A percentile compares a stretch with the other conserved stretches of the same genome.
Conservation (phyloP, 1,140 invertebrate genomes). For the Camponotus pennsylvanicus region DNA sequence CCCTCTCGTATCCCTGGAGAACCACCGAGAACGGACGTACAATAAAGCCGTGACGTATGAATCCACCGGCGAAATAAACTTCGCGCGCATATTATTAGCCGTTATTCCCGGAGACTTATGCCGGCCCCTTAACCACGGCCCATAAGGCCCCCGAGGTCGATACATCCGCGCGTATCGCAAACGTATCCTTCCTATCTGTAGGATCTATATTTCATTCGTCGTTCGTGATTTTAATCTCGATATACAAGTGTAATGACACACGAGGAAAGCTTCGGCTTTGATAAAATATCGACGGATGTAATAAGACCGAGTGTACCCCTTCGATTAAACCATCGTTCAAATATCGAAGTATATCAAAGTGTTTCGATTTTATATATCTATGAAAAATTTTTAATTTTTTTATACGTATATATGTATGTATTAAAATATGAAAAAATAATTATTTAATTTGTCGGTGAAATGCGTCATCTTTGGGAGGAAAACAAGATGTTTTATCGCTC, state of each 20-base stretch:
- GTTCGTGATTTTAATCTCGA: constrained; percentile 36
- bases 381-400: background rate
- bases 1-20: background rate
- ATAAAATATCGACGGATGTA: constrained; percentile 10
- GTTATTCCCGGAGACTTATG: constrained; percentile 70
- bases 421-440: background rate
- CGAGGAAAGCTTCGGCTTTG: constrained; percentile 6
- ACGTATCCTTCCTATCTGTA: constrained; percentile 23
- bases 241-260: constrained; percentile 22
- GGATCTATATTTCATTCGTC: constrained; percentile 14
- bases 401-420: background rate
- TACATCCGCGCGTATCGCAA: constrained; percentile 61
- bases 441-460: background rate
- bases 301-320: background rate
- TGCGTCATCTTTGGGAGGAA: background rate
- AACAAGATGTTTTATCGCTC: constrained; percentile 15
- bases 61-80: constrained; percentile 82
- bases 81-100: constrained; percentile 81
- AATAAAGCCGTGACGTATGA: constrained; percentile 81
- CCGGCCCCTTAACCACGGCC: constrained; percentile 71
- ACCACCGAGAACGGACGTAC: constrained; percentile 67
- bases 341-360: background rate
- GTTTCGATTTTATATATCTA: background rate
- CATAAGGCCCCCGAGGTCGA: constrained; percentile 54
- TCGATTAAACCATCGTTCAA: background rate